phyloP scores from a whole-genome alignment of 35 echinoderm and acorn worm species.

The Heliocidaris erythrogramma region DNA sequence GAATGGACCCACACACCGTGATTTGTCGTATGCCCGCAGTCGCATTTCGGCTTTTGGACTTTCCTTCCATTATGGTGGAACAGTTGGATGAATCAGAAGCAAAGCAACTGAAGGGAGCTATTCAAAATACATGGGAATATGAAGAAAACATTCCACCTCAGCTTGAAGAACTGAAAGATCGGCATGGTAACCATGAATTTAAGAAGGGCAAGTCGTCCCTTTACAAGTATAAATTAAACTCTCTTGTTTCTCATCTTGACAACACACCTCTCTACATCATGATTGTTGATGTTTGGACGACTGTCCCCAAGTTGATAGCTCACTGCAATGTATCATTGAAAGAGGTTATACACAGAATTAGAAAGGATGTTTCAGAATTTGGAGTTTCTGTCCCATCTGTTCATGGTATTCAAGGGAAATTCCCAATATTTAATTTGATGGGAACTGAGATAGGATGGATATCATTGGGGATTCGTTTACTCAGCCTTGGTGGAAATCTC shows the following conservation, averaged over 20 bases:
- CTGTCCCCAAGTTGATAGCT: conserved; percentile 69
- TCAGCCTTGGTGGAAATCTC: conserved; percentile 70
- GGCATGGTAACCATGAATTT: conserved; percentile 64
- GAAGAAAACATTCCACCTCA: conserved; percentile 55
- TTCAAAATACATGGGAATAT: conserved; percentile 16
- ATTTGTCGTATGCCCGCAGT: conserved; percentile 72
- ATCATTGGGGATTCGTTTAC: conserved; percentile 54
- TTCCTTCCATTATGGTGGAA: conserved; percentile 69
- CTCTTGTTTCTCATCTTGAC: conserved; percentile 52
- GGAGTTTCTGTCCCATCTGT: conserved; percentile 70
- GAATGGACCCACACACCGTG: conserved; percentile 44
- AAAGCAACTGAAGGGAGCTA: conserved; percentile 51
- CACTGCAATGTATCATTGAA: conserved; percentile 72
- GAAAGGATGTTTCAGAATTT: conserved; percentile 50
- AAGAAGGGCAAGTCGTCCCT: conserved; percentile 82
- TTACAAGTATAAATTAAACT: conserved; percentile 67
- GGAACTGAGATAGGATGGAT: conserved; percentile 79
- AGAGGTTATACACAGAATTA: conserved; percentile 52
- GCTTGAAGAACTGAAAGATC: conserved; percentile 73
- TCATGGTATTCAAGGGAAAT: conserved; percentile 64
- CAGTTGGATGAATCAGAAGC: conserved; percentile 54
- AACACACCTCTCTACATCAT: conserved; percentile 84
- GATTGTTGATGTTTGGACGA: conserved; percentile 73
- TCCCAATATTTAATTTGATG: conserved; percentile 77
- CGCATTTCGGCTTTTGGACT: conserved; percentile 80